Evolutionary conservation across 2,113 vertebrate species (phyloP).

Genomic region (Sebastes fasciatus): DNA sequence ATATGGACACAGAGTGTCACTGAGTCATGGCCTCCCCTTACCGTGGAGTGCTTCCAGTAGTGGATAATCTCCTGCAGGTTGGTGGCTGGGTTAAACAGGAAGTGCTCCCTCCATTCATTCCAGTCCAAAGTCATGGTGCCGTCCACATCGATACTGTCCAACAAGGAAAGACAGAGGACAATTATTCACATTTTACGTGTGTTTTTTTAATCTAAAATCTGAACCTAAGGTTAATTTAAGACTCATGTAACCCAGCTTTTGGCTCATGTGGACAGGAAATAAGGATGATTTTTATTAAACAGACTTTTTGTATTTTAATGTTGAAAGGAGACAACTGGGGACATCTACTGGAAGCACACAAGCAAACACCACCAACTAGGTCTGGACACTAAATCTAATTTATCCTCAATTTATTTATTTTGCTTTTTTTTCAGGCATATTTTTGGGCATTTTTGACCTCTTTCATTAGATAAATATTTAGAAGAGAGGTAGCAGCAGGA

Average conservation of each 20-base stretch:
- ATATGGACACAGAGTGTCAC: no score
- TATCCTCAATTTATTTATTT: neutral
- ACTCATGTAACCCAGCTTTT: neutral
- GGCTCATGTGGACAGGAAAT: neutral
- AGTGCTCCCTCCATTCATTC: conserved; percentile 97
- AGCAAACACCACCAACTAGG: neutral
- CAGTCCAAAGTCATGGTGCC: conserved; percentile 98
- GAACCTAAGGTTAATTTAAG: neutral
- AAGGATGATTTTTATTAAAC: no score
- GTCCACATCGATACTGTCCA: conserved; percentile 91
- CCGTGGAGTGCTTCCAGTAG: conserved; percentile 97
- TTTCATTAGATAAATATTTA: neutral
- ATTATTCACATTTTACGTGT: neutral
- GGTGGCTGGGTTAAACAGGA: conserved; percentile 93
- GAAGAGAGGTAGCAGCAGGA: neutral
- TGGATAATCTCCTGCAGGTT: conserved; percentile 94
- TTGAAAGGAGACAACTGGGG: neutral
- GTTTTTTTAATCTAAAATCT: neutral
- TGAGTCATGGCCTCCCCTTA: conserved; percentile 66
- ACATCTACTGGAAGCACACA: neutral
- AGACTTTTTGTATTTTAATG: neutral
- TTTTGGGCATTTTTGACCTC: neutral
- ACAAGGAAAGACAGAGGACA: conserved; percentile 18
- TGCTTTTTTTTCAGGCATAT: neutral
- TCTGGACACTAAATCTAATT: neutral